These are phyloP conservation scores for Allygus modestus DNA, from an alignment of 2,888 invertebrate species.

Conservation along the genomic window DNA sequence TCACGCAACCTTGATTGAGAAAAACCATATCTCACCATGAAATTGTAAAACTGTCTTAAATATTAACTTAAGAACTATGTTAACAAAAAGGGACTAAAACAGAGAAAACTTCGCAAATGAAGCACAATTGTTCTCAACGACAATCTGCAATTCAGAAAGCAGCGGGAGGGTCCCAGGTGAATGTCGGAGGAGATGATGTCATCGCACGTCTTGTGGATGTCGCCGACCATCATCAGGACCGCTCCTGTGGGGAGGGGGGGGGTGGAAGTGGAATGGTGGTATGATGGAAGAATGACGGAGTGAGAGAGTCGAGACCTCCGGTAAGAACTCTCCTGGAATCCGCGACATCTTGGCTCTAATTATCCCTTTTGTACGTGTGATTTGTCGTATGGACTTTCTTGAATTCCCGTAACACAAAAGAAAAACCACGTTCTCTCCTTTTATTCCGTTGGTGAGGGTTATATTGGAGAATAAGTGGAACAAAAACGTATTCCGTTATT, in stretches of 20 bases:
- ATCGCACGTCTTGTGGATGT: background rate
- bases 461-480: no score
- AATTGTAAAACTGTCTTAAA: no score
- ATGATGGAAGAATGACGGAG: background rate
- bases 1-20: no score
- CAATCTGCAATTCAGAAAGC: constrained; percentile 15
- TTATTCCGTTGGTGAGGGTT: no score
- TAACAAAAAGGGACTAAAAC: background rate
- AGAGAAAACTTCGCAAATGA: background rate
- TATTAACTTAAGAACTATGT: no score
- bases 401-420: background rate
- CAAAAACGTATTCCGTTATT: no score
- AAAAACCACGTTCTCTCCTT: background rate
- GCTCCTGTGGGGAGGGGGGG: background rate
- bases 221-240: background rate
- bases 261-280: background rate
- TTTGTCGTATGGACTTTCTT: background rate
- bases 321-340: background rate
- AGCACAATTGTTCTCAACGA: background rate
- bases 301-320: no score
- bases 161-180: background rate
- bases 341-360: background rate
- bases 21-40: no score
- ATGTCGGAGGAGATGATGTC: constrained; percentile 7
- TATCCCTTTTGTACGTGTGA: no score